phyloP scores from a whole-genome alignment of 2,888 invertebrate species.

The Julus scandinavius region DNA sequence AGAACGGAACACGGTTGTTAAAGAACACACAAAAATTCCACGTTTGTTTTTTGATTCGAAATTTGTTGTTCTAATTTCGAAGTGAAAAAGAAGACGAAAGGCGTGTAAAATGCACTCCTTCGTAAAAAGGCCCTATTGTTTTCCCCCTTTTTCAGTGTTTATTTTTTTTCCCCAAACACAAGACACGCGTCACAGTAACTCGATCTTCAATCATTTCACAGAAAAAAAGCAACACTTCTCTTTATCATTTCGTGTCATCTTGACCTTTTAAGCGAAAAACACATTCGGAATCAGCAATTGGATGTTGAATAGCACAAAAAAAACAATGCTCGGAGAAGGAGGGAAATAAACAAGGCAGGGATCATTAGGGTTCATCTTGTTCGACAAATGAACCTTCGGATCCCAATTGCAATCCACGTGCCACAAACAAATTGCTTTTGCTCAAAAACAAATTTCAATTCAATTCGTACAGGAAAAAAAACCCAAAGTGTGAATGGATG shows the following conservation, averaged over 20 bases:
- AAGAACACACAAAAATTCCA: too few species aligned
- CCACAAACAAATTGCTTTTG: constrained; percentile 26
- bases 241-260: constrained; percentile 33
- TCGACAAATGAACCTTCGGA: constrained; percentile 4
- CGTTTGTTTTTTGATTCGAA: too few species aligned
- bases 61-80: too few species aligned
- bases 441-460: constrained; percentile 27
- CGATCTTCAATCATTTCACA: constrained; percentile 10
- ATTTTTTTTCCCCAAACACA: not conserved
- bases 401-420: constrained; percentile 18
- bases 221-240: too few species aligned
- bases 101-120: too few species aligned
- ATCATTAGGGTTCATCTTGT: not conserved
- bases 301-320: not conserved
- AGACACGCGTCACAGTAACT: constrained; percentile 11
- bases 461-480: not conserved
- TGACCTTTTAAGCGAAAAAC: constrained; percentile 7
- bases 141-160: not conserved
- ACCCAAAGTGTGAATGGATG: not conserved
- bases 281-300: constrained; percentile 25
- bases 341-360: not conserved
- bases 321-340: not conserved
- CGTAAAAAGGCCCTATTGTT: too few species aligned
- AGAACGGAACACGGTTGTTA: too few species aligned
- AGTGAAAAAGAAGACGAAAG: too few species aligned